Conservation (phyloP, 2,113 vertebrate species). For the Dissostichus mawsoni region DNA sequence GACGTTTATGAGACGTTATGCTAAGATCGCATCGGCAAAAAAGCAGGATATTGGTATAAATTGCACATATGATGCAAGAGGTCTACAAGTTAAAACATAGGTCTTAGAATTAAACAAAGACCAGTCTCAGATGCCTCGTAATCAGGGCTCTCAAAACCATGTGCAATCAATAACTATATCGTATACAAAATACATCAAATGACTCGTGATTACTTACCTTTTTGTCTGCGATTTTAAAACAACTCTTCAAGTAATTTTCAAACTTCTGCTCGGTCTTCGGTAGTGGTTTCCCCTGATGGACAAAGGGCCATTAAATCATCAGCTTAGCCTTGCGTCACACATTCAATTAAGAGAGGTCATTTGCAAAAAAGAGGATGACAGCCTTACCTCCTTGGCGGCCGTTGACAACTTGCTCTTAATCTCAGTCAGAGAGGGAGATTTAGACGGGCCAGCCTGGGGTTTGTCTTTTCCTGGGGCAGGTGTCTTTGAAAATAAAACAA, state of each 20-base stretch:
- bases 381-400: slow-evolving; percentile 79
- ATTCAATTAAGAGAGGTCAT: slow-evolving; percentile 38
- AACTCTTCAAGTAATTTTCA: slow-evolving; percentile 81
- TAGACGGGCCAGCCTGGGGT: slow-evolving; percentile 74
- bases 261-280: slow-evolving; percentile 87
- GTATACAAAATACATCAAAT: background rate
- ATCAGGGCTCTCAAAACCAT: background rate
- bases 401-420: slow-evolving; percentile 82
- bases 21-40: background rate
- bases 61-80: background rate
- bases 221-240: slow-evolving; percentile 82
- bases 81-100: background rate
- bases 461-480: slow-evolving; percentile 77
- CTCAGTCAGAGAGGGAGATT: slow-evolving; percentile 74
- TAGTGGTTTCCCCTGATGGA: slow-evolving; percentile 77
- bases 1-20: background rate
- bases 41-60: background rate
- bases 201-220: slow-evolving; percentile 71
- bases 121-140: background rate
- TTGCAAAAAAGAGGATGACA: slow-evolving; percentile 38
- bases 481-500: slow-evolving; percentile 64
- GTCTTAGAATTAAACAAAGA: background rate
- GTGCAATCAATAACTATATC: background rate
- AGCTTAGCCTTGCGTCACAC: slow-evolving; percentile 7
- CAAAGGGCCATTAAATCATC: slow-evolving; percentile 45